Evolutionary conservation across 2,888 invertebrate species (phyloP).

Genomic region (Drosophila recens): DNA sequence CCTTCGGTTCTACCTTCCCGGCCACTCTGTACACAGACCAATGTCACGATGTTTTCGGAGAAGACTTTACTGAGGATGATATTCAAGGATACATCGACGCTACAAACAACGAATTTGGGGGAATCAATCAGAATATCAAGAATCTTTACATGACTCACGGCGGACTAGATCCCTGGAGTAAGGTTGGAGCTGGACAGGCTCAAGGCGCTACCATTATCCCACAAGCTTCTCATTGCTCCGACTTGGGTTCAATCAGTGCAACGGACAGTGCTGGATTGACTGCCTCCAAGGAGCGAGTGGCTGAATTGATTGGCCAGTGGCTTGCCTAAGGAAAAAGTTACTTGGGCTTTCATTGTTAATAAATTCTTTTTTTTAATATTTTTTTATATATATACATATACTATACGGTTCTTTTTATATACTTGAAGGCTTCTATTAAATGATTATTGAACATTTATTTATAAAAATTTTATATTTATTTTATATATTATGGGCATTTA

Average conservation of each 20-base stretch:
- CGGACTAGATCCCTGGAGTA: slow-evolving; percentile 86
- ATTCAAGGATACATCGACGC: slow-evolving; percentile 57
- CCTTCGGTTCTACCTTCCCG: slow-evolving; percentile 84
- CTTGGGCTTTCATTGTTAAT: background rate
- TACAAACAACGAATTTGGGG: slow-evolving; percentile 86
- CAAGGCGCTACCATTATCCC: slow-evolving; percentile 75
- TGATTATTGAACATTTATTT: too few species aligned
- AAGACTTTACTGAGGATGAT: slow-evolving; percentile 36
- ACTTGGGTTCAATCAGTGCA: slow-evolving; percentile 72
- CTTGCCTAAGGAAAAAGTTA: background rate
- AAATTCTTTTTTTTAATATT: background rate
- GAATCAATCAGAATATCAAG: slow-evolving; percentile 83
- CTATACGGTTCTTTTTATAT: too few species aligned
- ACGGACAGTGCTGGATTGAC: slow-evolving; percentile 66
- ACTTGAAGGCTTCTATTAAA: too few species aligned
- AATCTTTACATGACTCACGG: slow-evolving; percentile 86
- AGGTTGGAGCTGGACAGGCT: slow-evolving; percentile 83
- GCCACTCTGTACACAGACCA: slow-evolving; percentile 63
- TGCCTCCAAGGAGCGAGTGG: slow-evolving; percentile 55
- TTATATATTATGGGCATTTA: too few species aligned
- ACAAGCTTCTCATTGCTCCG: slow-evolving; percentile 74
- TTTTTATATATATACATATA: too few species aligned
- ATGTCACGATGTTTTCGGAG: slow-evolving; percentile 69
- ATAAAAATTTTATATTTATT: too few species aligned
- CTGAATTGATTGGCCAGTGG: slow-evolving; percentile 70